A percentile compares a stretch with the other conserved stretches of the same genome.
These are phyloP conservation scores for Baryphthengus martii DNA, from an alignment of 2,113 vertebrate species.

Conservation along the genomic window DNA sequence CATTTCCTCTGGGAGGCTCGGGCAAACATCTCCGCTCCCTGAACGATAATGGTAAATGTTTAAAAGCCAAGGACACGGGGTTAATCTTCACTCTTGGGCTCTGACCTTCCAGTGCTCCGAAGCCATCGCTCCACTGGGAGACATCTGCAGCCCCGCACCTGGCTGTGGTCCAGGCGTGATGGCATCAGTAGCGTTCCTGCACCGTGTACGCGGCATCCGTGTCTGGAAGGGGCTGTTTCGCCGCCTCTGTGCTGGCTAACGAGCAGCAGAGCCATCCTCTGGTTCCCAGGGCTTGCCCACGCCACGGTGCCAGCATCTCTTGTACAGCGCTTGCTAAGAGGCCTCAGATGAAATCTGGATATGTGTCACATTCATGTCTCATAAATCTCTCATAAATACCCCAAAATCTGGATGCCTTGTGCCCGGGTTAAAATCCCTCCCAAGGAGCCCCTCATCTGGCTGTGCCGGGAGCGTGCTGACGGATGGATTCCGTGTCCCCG, in stretches of 20 bases:
- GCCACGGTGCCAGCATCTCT: accelerated
- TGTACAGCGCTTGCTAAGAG: accelerated
- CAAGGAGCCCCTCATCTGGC: accelerated
- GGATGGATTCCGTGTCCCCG: accelerated
- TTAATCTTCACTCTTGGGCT: neutral
- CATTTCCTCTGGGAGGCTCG: neutral
- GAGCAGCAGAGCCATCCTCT: neutral
- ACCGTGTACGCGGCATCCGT: accelerated
- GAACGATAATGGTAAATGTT: neutral
- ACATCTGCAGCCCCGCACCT: neutral
- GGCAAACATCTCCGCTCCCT: neutral
- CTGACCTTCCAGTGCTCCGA: neutral
- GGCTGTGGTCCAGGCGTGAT: accelerated
- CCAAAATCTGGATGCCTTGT: neutral
- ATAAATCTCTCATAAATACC: neutral
- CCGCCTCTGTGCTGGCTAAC: neutral
- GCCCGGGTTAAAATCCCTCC: neutral
- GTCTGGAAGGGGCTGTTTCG: accelerated
- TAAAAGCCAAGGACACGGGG: conserved; percentile 26
- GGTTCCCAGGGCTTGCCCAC: accelerated
- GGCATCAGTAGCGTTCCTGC: accelerated
- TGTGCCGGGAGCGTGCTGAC: accelerated
- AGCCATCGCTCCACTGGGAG: neutral
- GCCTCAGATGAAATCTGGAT: neutral
- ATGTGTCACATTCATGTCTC: neutral